Evolutionary conservation across 2,888 invertebrate genomes (phyloP).

Genomic region (Tetragonisca angustula): DNA sequence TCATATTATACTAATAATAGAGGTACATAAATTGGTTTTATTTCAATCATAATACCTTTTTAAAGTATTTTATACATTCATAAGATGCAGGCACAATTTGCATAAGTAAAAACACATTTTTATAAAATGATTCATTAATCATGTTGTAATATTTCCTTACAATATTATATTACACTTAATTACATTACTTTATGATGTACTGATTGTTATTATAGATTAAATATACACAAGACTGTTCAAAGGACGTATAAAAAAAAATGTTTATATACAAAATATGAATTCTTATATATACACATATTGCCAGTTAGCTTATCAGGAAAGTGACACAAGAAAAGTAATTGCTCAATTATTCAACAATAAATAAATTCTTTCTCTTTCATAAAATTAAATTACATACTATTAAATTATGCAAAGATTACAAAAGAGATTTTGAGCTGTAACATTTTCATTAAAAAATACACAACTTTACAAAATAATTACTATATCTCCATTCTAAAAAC

Average conservation of each 20-base stretch:
- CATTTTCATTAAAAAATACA: not conserved
- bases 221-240: not conserved
- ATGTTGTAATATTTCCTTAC: slow-evolving; percentile 4
- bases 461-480: not conserved
- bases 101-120: slow-evolving; percentile 77
- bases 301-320: not conserved
- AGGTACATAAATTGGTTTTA: not conserved
- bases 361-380: no score
- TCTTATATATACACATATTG: not conserved
- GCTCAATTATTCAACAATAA: no score
- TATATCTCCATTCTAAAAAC: not conserved
- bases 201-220: not conserved
- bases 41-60: slow-evolving; percentile 44
- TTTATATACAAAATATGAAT: slow-evolving; percentile 34
- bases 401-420: not conserved
- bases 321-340: not conserved
- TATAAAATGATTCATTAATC: slow-evolving; percentile 73
- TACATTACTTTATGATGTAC: not conserved
- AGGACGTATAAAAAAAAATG: slow-evolving; percentile 12
- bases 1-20: not conserved
- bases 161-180: not conserved
- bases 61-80: slow-evolving; percentile 75
- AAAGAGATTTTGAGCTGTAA: not conserved
- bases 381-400: no score
- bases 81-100: slow-evolving; percentile 71